These are phyloP conservation scores for Zoroaster sp. DNA, from an alignment of 53 echinoderm and acorn worm species.

Conservation along the genomic window DNA sequence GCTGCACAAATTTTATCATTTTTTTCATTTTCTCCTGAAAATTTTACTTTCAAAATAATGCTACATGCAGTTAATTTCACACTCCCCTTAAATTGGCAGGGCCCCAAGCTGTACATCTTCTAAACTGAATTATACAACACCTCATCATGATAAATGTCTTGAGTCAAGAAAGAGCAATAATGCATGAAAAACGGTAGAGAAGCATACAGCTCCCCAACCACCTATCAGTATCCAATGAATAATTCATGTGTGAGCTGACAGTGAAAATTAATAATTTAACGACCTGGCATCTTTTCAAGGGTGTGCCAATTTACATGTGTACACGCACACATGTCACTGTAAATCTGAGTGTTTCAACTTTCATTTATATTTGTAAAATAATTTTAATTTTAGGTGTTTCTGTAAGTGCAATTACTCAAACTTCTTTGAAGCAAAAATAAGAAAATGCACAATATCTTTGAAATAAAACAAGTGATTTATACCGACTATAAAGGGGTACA, in stretches of 20 bases:
- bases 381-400: no score
- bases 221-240: not conserved
- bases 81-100: not conserved
- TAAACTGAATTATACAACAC: slow-evolving; percentile 29
- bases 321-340: no score
- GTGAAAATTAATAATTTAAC: not conserved
- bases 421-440: not conserved
- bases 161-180: not conserved
- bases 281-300: not conserved
- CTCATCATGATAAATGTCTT: not conserved
- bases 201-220: not conserved
- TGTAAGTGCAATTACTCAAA: not conserved
- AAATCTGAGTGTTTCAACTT: no score
- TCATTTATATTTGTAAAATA: no score
- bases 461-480: no score
- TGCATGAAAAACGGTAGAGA: not conserved
- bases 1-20: no score
- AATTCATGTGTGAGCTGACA: not conserved
- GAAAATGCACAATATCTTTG: no score
- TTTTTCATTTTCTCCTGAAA: no score
- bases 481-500: no score
- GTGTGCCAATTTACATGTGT: not conserved
- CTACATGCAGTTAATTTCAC: not conserved
- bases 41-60: no score
- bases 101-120: slow-evolving; percentile 5